Percentiles rank a stretch among this genome's conserved stretches.
Conservation (phyloP, 53 echinoderm and acorn worm genomes). For the Hippasteria phrygiana region DNA sequence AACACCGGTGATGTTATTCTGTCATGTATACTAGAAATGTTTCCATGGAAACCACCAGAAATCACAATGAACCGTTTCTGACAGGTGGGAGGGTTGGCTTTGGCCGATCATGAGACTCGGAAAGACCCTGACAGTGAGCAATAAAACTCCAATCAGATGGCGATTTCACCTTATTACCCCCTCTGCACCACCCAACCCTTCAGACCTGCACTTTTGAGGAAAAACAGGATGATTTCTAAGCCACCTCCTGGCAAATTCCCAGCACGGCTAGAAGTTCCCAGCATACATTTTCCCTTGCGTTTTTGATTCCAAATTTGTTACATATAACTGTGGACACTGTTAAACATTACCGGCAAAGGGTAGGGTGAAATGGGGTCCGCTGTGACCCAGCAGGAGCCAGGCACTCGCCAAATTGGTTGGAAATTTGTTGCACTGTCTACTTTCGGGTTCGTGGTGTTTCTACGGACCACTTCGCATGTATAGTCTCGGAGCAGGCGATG, state of each 20-base stretch:
- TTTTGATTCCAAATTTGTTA: slow-evolving; percentile 40
- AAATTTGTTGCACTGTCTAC: slow-evolving; percentile 30
- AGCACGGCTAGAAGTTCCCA: slow-evolving; percentile 40
- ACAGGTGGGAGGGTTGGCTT: slow-evolving; percentile 45
- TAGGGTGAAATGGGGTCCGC: slow-evolving; percentile 3
- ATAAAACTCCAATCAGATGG: slow-evolving; percentile 57
- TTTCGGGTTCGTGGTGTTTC: slow-evolving; percentile 47
- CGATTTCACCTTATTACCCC: slow-evolving; percentile 29
- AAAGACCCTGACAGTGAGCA: slow-evolving; percentile 43
- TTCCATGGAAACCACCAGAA: slow-evolving; percentile 8
- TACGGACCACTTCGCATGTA: background rate
- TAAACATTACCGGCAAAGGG: slow-evolving; percentile 5
- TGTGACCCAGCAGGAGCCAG: slow-evolving; percentile 40
- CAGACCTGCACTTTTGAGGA: background rate
- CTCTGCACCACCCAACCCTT: slow-evolving; percentile 27
- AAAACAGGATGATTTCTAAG: slow-evolving; percentile 39
- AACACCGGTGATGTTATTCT: background rate
- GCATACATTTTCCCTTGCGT: background rate
- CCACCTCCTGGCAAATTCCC: slow-evolving; percentile 10
- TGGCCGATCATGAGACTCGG: background rate
- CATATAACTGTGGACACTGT: slow-evolving; percentile 60
- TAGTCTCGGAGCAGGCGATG: background rate
- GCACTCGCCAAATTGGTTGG: slow-evolving; percentile 39
- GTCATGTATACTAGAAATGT: background rate
- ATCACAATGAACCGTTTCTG: slow-evolving; percentile 13